Evolutionary conservation across 30 jellyfish, hydroid and myxozoan genomes (phyloP).

Genomic region (Hydractinia symbiolongicarpus): DNA sequence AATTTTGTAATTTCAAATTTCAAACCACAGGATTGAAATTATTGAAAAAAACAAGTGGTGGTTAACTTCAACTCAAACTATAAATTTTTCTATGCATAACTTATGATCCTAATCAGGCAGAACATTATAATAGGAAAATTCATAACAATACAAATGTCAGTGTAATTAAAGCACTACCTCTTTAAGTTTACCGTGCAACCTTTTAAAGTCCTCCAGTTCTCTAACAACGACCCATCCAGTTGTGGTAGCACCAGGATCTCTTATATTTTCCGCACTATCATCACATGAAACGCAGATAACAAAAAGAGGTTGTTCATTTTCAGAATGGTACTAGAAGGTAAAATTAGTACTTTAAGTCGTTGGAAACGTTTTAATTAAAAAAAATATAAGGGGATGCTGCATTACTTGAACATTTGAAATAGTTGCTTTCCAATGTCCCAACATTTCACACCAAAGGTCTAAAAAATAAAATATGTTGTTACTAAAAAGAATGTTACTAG

Average conservation of each 20-base stretch:
- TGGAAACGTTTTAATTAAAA: neutral
- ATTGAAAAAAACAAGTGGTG: too few species aligned
- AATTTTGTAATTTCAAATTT: too few species aligned
- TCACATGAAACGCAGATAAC: conserved; percentile 89
- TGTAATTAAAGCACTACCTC: conserved; percentile 38
- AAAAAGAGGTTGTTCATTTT: conserved; percentile 61
- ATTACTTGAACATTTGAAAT: conserved; percentile 75
- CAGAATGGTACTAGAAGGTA: conserved; percentile 48
- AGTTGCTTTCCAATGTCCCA: conserved; percentile 87
- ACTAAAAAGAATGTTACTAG: neutral
- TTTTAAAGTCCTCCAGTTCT: conserved; percentile 44
- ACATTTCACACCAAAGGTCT: conserved; percentile 96
- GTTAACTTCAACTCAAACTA: too few species aligned
- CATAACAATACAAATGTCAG: too few species aligned
- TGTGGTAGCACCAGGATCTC: conserved; percentile 55
- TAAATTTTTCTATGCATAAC: too few species aligned
- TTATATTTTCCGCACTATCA: conserved; percentile 58
- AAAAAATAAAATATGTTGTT: neutral
- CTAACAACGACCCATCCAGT: conserved; percentile 88
- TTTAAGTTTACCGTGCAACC: conserved; percentile 63
- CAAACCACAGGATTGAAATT: too few species aligned
- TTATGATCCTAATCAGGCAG: too few species aligned
- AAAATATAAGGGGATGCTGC: too few species aligned
- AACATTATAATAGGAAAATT: too few species aligned
- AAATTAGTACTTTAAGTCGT: neutral